phyloP scores from a whole-genome alignment of 64 coral and sea anemone genomes.

The Montipora foliosa region DNA sequence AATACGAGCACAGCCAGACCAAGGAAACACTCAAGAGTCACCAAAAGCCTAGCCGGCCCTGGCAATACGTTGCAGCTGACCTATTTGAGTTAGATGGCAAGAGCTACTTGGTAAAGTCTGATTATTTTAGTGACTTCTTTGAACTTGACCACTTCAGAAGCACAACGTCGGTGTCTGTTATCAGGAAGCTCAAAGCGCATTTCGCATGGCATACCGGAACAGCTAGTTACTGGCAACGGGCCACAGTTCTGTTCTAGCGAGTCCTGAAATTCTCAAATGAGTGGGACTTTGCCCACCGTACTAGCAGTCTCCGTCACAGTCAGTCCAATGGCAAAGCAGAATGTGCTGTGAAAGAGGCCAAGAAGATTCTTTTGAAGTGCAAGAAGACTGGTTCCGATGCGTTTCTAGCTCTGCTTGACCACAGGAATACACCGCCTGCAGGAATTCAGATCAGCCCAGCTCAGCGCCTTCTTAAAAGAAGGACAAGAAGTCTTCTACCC shows the following conservation, averaged over 20 bases:
- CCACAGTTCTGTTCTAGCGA: not conserved
- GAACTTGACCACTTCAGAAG: slow-evolving; percentile 19
- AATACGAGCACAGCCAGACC: not conserved
- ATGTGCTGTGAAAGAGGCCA: not conserved
- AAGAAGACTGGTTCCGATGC: not conserved
- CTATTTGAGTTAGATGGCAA: not conserved
- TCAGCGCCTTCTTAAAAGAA: not conserved
- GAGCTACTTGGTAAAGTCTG: not conserved
- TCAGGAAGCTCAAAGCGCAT: slow-evolving; percentile 13
- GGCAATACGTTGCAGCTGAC: not conserved
- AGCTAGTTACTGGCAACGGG: not conserved
- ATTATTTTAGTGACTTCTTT: slow-evolving; percentile 21
- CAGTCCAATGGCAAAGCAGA: not conserved
- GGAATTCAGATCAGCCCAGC: not conserved
- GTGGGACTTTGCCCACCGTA: too few species aligned
- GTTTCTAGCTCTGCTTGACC: not conserved
- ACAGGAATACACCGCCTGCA: not conserved
- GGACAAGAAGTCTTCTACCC: slow-evolving; percentile 28
- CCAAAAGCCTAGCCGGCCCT: not conserved
- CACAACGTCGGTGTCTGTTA: not conserved
- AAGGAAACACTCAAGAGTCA: slow-evolving; percentile 31
- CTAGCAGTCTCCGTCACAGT: too few species aligned
- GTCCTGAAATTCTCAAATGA: slow-evolving; percentile 5
- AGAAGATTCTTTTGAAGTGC: not conserved
- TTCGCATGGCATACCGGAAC: not conserved